Evolutionary conservation across 64 coral and sea anemone species (phyloP), one percentile per base, ranked within the genome.

Genomic region (Porites australiensis): DNA sequence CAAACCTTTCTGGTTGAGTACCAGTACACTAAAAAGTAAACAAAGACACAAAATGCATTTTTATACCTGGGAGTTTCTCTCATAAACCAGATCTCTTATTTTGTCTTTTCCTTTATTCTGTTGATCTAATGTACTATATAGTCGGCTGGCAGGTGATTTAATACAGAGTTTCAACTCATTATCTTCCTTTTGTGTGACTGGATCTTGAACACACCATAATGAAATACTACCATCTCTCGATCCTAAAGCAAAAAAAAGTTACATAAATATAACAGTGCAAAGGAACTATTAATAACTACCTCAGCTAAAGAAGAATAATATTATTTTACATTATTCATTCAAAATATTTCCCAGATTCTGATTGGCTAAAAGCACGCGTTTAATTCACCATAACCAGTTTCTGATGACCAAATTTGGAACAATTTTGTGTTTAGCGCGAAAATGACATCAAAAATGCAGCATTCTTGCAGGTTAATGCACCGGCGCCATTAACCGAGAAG

Each of bases 21-120:
- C 7, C 54, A 57, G 12, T 3, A 14, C 58, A 50, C 4, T 87
- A 51, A 23, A 1, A 13, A 45, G 21, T 5, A 19, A 58, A 58
- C 5, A 10, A 3, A 16, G 51, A 74, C 13, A 19, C 43, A 27
- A 62, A 11, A 12, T 3, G 20, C 1, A 12, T 2, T 1, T 44
- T 44, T 22, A 84, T 65, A 94, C 92, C 82, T 92, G 77, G 19
- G 88, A 94, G 49, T 94, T 82, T 55, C 70, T 67, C n/a, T 97
- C 90, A 53, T 91, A 97, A 11, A 78, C 92, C 3, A 97, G 74
- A 78, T 94, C 95, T 73, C 95, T 77, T 70, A 97, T 97, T 79
- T 89, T 90, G 74, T 97, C 92, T 74, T 88, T 74, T 44, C 49
- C 68, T 50, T 64, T 82, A 13, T 19, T 74, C 27, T 37, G 27